Base-by-base conservation (phyloP, 2,888 invertebrate species). In the Venustoraphidia nigricollis region DNA sequence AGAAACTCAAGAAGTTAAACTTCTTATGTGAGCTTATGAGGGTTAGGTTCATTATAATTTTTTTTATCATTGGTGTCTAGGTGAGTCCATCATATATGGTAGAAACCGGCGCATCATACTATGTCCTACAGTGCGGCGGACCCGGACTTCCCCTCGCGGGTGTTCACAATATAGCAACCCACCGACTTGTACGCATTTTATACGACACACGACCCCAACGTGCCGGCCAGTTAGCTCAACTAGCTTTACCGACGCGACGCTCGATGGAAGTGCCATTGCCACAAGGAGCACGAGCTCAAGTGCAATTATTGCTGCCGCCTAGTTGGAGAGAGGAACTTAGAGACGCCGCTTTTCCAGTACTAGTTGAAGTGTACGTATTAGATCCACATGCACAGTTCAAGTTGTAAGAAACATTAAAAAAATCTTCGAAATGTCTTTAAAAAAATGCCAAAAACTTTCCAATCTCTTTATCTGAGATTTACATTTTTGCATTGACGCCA, bases 51-150 rank as follows among this genome's bases (percentile, higher is more conserved):
- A n/a, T n/a, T n/a, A n/a, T n/a, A n/a, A n/a, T n/a, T n/a, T n/a
- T n/a, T n/a, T n/a, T n/a, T n/a, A 2, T 17, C 17, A 17, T 17
- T 17, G 17, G 17, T 17, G 17, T 17, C 17, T 17, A 17, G 17
- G 17, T 17, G 17, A 17, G 17, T 17, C 17, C 17, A 17, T 17
- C 17, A 27, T 43, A 41, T 35, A 39, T 41, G 10, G 27, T 41
- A 8, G 36, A 45, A 34, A 54, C 55, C 27, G 61, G 58, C 48
- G 58, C 61, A 44, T 57, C 62, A 34, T 66, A 57, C 62, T 91
- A 89, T 65, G 89, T 90, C 56, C 75, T 93, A 57, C 81, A 87
- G 62, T 95, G 95, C 67, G 82, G 85, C 58, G 94, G 94, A n/a
- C 93, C 92, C 41, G 89, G 88, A 51, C 77, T 92, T 54, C 93